Conservation (phyloP, 30 jellyfish, hydroid and myxozoan genomes). For the Haliclystus octoradiatus region DNA sequence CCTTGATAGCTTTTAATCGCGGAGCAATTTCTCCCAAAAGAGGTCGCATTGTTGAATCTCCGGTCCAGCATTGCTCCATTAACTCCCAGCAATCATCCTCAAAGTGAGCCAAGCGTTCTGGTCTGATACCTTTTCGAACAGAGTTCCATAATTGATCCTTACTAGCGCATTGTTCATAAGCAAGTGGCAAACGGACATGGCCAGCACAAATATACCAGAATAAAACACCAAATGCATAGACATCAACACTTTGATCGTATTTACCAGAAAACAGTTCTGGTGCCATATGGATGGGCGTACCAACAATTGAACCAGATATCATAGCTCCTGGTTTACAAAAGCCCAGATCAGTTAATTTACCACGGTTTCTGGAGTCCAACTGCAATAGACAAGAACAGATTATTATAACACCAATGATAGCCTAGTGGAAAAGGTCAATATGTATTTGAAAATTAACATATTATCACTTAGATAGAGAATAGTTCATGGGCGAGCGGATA, state of each 20-base stretch:
- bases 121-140: slow-evolving; percentile 94
- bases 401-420: too few species aligned
- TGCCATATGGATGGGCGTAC: slow-evolving; percentile 98
- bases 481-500: too few species aligned
- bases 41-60: slow-evolving; percentile 81
- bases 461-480: too few species aligned
- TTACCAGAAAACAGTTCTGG: slow-evolving; percentile 96
- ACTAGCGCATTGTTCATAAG: slow-evolving; percentile 97
- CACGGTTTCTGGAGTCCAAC: slow-evolving; percentile 95
- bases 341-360: slow-evolving; percentile 91
- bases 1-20: slow-evolving; percentile 60
- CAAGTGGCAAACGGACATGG: slow-evolving; percentile 88
- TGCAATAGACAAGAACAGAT: slow-evolving; percentile 4
- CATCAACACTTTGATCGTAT: slow-evolving; percentile 97
- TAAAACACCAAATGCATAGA: slow-evolving; percentile 91
- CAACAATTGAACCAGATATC: slow-evolving; percentile 98
- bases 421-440: too few species aligned
- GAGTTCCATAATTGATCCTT: slow-evolving; percentile 99
- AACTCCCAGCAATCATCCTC: slow-evolving; percentile 98
- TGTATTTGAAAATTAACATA: too few species aligned
- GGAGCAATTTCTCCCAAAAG: slow-evolving; percentile 90
- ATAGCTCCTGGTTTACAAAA: slow-evolving; percentile 98
- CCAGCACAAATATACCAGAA: slow-evolving; percentile 99
- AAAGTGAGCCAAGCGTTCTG: slow-evolving; percentile 90
- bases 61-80: slow-evolving; percentile 99